phyloP scores from a whole-genome alignment of 2,888 invertebrate species.

The Tinea trinotella region DNA sequence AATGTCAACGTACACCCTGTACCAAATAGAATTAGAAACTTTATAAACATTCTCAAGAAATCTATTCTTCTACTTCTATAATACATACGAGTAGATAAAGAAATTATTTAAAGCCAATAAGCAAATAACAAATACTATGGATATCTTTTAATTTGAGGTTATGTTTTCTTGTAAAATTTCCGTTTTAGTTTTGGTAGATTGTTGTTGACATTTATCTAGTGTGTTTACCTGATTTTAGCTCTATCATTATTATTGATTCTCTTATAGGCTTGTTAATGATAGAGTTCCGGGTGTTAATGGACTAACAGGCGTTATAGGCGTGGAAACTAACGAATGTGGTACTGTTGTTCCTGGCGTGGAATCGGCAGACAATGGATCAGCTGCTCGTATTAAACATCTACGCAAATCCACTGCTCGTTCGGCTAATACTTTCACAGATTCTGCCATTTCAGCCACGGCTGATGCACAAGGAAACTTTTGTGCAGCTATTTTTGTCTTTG shows the following conservation, averaged over 20 bases:
- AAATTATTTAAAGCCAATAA: neutral
- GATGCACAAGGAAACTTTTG: slow-evolving; percentile 92
- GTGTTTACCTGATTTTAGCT: neutral
- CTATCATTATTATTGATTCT: neutral
- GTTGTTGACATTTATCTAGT: neutral
- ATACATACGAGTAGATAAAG: no score
- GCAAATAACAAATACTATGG: neutral
- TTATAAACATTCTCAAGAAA: neutral
- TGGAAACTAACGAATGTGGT: slow-evolving; percentile 43
- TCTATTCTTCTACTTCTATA: neutral
- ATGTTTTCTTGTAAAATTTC: neutral
- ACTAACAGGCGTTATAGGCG: slow-evolving; percentile 51
- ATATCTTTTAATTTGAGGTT: neutral
- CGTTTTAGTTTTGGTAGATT: neutral
- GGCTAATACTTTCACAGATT: slow-evolving; percentile 88
- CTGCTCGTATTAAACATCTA: slow-evolving; percentile 79
- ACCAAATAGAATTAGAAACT: neutral
- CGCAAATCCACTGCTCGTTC: slow-evolving; percentile 87
- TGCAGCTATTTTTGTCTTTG: slow-evolving; percentile 91
- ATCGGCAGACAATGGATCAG: slow-evolving; percentile 53
- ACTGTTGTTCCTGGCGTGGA: slow-evolving; percentile 46
- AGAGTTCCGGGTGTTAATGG: slow-evolving; percentile 35
- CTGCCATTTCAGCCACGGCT: slow-evolving; percentile 95
- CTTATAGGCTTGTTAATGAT: slow-evolving; percentile 19
- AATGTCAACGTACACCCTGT: neutral